A percentile compares a stretch with the other conserved stretches of the same genome.
Evolutionary conservation across 2,113 vertebrate species (phyloP).

Genomic region (Thermophis baileyi): DNA sequence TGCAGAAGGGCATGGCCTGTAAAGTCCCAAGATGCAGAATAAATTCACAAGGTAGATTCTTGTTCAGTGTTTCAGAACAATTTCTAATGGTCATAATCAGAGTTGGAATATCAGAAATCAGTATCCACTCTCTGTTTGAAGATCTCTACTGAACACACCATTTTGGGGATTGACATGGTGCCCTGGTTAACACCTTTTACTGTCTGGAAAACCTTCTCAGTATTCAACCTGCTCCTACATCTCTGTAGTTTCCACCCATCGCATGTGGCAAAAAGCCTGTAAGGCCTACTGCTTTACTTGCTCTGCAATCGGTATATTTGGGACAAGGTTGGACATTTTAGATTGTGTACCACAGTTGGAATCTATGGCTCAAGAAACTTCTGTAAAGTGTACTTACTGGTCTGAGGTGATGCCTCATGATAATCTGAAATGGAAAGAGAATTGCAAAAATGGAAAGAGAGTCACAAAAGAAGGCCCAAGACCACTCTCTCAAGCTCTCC

Average conservation of each 20-base stretch:
- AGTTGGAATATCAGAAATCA: background rate
- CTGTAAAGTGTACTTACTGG: background rate
- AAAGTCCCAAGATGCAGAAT: background rate
- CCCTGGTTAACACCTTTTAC: too few relatives aligned
- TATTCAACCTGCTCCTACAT: too few relatives aligned
- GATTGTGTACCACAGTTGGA: background rate
- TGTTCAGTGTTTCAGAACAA: background rate
- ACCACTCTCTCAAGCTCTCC: background rate
- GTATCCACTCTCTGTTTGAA: background rate
- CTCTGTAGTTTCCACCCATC: background rate
- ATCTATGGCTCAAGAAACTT: background rate
- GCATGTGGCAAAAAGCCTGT: background rate
- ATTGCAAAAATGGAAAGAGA: background rate
- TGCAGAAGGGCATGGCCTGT: background rate
- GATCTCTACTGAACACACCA: background rate
- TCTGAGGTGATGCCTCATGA: background rate
- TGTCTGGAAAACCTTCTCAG: too few relatives aligned
- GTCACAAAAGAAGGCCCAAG: background rate
- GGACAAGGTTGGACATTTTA: background rate
- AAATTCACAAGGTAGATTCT: background rate
- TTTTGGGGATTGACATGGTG: background rate
- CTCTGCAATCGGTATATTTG: too few relatives aligned
- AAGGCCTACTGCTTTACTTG: too few relatives aligned
- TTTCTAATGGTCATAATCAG: background rate
- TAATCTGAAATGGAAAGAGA: slow-evolving; percentile 12